Conservation (phyloP, 2,888 invertebrate species). For the Hymenopus coronatus region DNA sequence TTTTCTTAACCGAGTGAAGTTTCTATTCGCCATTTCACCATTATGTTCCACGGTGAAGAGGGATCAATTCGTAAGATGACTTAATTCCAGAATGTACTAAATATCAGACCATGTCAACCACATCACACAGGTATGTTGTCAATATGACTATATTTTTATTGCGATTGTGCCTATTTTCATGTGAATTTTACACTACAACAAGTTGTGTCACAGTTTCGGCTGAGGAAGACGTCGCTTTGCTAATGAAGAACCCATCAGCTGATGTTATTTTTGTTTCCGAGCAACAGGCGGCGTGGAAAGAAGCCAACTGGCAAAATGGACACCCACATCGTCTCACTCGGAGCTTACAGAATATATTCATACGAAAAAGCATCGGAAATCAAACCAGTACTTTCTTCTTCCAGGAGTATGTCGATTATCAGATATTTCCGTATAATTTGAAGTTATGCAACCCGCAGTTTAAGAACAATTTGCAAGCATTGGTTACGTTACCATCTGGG, state of each 20-base stretch:
- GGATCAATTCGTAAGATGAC: no score
- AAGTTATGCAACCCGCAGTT: no score
- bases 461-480: no score
- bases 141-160: not conserved
- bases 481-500: no score
- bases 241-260: not conserved
- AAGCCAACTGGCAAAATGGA: not conserved
- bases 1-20: no score
- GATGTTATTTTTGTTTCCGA: not conserved
- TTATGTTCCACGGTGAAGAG: no score
- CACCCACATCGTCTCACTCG: not conserved
- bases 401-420: no score
- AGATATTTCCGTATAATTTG: no score
- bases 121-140: no score
- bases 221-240: not conserved
- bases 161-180: not conserved
- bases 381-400: not conserved
- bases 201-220: not conserved
- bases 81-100: no score
- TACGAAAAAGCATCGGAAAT: not conserved
- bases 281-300: not conserved
- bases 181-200: not conserved
- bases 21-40: no score
- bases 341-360: not conserved
- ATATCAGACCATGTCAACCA: no score